Evolutionary conservation across 2,113 vertebrate genomes (phyloP).

Genomic region (Oceanodroma tethys): DNA sequence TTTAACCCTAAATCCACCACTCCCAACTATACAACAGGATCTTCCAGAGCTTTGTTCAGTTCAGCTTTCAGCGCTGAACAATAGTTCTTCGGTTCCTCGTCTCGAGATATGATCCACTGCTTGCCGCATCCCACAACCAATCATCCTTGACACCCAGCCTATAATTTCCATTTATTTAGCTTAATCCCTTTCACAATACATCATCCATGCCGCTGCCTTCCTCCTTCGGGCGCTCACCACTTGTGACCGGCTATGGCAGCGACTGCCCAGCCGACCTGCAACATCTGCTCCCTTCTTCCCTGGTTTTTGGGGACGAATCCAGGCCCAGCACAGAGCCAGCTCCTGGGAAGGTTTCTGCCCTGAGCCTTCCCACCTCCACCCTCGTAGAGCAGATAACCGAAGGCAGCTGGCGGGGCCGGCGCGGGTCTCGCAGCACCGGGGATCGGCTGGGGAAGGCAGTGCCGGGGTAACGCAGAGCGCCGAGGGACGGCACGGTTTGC

Average conservation of each 20-base stretch:
- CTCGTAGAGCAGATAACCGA: neutral
- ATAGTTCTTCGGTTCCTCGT: neutral
- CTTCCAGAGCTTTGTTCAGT: neutral
- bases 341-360: neutral
- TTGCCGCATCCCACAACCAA: neutral
- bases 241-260: neutral
- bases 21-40: neutral
- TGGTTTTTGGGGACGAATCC: neutral
- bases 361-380: neutral
- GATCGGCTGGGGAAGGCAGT: neutral
- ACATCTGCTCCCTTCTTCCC: neutral
- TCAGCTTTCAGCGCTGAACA: neutral
- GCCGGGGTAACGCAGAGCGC: neutral
- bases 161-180: neutral
- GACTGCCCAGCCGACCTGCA: neutral
- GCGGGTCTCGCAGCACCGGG: neutral
- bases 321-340: neutral
- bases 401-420: rapidly evolving
- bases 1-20: neutral
- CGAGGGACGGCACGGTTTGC: neutral
- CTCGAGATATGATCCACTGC: neutral
- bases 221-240: neutral
- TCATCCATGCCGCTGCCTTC: neutral
- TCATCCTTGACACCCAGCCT: neutral
- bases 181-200: neutral